Percentiles rank a stretch among this genome's conserved stretches.
Conservation (phyloP, 2,797 vertebrate species). For the Gallinago stenura region DNA sequence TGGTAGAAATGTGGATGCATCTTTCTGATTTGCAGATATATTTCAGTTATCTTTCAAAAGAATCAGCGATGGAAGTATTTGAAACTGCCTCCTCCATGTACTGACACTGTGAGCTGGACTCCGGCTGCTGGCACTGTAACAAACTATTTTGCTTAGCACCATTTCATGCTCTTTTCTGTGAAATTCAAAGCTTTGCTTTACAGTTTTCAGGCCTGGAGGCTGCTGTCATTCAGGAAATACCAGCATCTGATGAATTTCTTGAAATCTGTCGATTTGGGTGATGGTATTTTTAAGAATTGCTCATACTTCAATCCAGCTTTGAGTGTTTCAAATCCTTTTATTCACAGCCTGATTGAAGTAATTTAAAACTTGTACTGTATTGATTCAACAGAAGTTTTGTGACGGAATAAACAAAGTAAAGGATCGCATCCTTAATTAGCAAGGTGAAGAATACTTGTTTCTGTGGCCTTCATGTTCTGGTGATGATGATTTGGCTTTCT, state of each 20-base stretch:
- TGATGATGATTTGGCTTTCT: not conserved
- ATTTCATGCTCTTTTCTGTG: not conserved
- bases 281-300: not conserved
- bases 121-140: not conserved
- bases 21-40: conserved; percentile 4
- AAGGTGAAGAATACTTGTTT: not conserved
- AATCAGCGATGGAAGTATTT: not conserved
- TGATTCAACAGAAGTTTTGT: not conserved
- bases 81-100: not conserved
- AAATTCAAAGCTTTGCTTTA: not conserved
- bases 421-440: not conserved
- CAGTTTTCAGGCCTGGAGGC: not conserved
- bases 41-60: not conserved
- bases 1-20: not conserved
- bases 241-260: not conserved
- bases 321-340: not conserved
- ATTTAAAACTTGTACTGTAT: not conserved
- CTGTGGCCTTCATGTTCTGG: not conserved
- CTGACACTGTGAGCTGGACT: not conserved
- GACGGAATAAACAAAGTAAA: not conserved
- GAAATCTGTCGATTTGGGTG: not conserved
- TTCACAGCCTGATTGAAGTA: not conserved
- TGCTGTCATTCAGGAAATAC: not conserved
- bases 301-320: not conserved
- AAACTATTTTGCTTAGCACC: not conserved